Evolutionary conservation across 2,113 vertebrate species (phyloP), one percentile per base, ranked within the genome.

Genomic region (Acinonyx jubatus): DNA sequence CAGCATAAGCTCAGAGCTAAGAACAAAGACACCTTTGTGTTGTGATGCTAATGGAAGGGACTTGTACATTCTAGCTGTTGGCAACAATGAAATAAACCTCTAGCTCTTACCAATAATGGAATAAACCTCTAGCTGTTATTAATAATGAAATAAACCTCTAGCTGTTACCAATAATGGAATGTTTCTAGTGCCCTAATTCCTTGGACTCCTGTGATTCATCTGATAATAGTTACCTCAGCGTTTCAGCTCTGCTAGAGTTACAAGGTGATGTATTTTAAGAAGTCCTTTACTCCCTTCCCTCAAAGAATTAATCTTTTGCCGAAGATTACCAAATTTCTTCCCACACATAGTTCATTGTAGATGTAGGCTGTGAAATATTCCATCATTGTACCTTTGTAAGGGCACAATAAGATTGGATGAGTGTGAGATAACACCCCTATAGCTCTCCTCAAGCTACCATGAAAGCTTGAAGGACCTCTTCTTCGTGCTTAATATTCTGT

Each of bases 351-450:
- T 81, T 81, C 92, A 71, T 87, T 73, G 52, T 21, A 86, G 48
- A 50, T 69, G 31, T 79, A 33, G 8, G 3, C 61, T 82, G 36
- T 71, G 69, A 50, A 87, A 50, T 33, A 25, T 9, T 66, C 52
- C 18, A 36, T 88, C 19, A 1, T 48, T 65, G 65, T 23, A 10
- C 86, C 7, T 36, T n/a, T 91, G 52, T 61, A 68, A n/a, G 33
- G 14, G 0, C 29, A 21, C 14, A 52, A 0, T 69, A 82, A 31
- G 31, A 65, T 25, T 31, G 0, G 2, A 79, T 73, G 61, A 1
- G 1, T 96, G 61, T 91, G 29, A 50, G 45, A 27, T 45, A 63
- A 8, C 38, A 6, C 15, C 31, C 1, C 11, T 81, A 23, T 12
- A 38, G 33, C 29, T 94, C 36, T 90, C 57, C 57, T 66, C 6